Percentiles rank a stretch among this genome's conserved stretches.
Conservation (phyloP, 2,113 vertebrate genomes). For the Mesitornis unicolor region DNA sequence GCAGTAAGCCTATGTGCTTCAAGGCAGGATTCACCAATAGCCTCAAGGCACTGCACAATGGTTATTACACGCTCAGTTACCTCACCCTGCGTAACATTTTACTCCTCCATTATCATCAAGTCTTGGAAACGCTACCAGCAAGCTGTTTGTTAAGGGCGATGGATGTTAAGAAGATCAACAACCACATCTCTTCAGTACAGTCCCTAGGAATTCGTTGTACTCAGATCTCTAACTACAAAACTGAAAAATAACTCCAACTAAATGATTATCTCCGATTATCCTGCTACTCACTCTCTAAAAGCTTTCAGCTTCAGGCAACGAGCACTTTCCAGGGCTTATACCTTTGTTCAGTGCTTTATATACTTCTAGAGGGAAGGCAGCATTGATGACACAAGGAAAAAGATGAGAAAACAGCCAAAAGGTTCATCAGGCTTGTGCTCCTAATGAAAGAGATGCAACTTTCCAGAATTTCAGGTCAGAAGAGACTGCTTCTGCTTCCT, state of each 20-base stretch:
- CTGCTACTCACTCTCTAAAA: neutral
- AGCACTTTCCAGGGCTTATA: neutral
- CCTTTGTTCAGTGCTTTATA: neutral
- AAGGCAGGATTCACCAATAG: neutral
- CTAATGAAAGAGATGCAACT: neutral
- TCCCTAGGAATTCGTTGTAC: neutral
- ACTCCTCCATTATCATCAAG: neutral
- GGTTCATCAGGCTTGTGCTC: neutral
- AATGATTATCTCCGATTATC: neutral
- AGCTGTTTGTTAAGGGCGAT: neutral
- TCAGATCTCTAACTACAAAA: neutral
- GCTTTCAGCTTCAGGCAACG: neutral
- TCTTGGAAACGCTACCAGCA: neutral
- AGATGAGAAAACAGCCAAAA: neutral
- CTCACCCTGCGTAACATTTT: neutral
- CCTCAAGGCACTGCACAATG: neutral
- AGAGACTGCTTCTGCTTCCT: neutral
- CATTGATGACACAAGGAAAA: neutral
- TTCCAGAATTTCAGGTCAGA: neutral
- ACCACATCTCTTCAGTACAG: neutral
- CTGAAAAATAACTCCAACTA: neutral
- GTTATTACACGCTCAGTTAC: neutral
- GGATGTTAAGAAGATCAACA: neutral
- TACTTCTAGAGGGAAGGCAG: neutral
- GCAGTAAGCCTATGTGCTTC: neutral